These are phyloP conservation scores for Pollachius pollachius DNA, from an alignment of 2,113 vertebrate genomes.

Conservation along the genomic window DNA sequence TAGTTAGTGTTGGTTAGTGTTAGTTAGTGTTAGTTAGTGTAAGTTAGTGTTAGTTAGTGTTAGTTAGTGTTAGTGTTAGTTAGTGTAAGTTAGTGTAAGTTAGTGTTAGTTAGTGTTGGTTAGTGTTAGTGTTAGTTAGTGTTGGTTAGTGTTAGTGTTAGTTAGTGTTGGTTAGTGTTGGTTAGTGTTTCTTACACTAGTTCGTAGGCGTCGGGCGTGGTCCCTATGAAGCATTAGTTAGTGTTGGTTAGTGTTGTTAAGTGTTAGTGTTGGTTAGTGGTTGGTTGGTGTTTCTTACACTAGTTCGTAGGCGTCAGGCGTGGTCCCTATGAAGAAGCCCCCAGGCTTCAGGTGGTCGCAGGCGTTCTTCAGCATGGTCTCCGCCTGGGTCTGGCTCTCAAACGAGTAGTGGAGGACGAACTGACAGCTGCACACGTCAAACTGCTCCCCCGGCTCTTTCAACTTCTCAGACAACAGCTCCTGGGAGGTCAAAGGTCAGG, in stretches of 20 bases:
- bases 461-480: constrained; percentile 83
- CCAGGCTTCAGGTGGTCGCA: constrained; percentile 89
- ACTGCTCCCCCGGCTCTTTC: constrained; percentile 72
- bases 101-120: too few relatives aligned
- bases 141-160: too few relatives aligned
- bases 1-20: too few relatives aligned
- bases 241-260: too few relatives aligned
- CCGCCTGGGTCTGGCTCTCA: constrained; percentile 87
- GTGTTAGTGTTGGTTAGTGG: too few relatives aligned
- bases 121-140: too few relatives aligned
- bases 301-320: constrained; percentile 91
- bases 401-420: constrained; percentile 98
- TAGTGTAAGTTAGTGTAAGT: too few relatives aligned
- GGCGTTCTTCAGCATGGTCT: constrained; percentile 93
- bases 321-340: constrained; percentile 97
- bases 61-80: too few relatives aligned
- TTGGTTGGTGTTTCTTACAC: constrained; percentile 75
- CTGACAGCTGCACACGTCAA: constrained; percentile 96
- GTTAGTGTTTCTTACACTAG: too few relatives aligned
- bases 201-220: constrained; percentile 61
- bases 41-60: too few relatives aligned
- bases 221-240: constrained; percentile 33
- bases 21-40: too few relatives aligned
- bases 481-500: constrained; percentile 54
- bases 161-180: too few relatives aligned